Percentiles rank a stretch among this genome's conserved stretches.
Evolutionary conservation across 2,113 vertebrate genomes (phyloP).

Genomic region (Scortum barcoo): DNA sequence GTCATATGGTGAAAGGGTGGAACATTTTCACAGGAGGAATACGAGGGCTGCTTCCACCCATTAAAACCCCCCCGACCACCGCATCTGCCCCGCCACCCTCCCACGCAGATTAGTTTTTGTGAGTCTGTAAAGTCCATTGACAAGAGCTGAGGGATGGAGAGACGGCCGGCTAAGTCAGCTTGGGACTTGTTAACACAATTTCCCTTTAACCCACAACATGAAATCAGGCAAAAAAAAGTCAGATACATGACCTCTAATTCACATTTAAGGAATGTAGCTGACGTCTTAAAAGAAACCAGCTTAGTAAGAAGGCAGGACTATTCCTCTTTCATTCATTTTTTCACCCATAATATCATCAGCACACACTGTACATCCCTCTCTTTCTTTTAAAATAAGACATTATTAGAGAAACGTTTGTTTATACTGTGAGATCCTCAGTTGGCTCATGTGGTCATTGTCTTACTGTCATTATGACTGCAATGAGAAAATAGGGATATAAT

Average conservation of each 20-base stretch:
- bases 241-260: conserved; percentile 17
- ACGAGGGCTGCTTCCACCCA: conserved; percentile 12
- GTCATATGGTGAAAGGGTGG: not conserved
- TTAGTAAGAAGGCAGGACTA: not conserved
- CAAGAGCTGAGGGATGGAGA: conserved; percentile 56
- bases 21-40: conserved; percentile 1
- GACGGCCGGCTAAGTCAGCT: conserved; percentile 5
- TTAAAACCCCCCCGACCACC: conserved; percentile 10
- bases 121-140: conserved; percentile 65
- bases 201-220: conserved; percentile 17
- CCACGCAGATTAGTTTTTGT: conserved; percentile 43
- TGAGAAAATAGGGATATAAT: too few species aligned
- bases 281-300: not conserved
- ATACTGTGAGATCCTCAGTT: too few species aligned
- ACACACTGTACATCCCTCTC: not conserved
- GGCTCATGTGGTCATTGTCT: too few species aligned
- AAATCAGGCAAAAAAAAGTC: conserved; percentile 11
- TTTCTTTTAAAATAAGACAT: too few species aligned
- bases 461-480: too few species aligned
- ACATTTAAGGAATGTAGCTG: conserved; percentile 31
- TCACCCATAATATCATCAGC: not conserved
- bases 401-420: too few species aligned
- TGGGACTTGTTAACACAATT: conserved; percentile 61
- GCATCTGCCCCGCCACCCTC: conserved; percentile 17
- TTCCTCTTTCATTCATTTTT: too few species aligned